Evolutionary conservation across 2,113 vertebrate genomes (phyloP), one percentile per base, ranked within the genome.

Genomic region (Forbesichthys agassizii): DNA sequence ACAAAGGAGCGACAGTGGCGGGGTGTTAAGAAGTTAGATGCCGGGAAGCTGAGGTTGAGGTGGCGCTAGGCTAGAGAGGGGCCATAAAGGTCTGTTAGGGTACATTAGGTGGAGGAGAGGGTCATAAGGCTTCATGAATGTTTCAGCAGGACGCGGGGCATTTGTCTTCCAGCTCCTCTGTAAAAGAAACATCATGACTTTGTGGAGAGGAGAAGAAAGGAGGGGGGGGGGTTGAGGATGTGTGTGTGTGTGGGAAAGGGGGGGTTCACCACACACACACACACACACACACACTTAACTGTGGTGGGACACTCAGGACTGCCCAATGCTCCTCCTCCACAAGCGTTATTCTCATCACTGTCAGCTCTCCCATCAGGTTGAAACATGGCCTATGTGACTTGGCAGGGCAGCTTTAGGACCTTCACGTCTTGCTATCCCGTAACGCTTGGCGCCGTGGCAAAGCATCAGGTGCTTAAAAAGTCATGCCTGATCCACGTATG

Each of bases 31-130:
- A 80, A 86, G 83, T 86, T 90, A 74, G 87, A 85, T 88, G 89
- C 86, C 83, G 46, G 90, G 86, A 88, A 88, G 75, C 71, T 81
- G 80, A 82, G 16, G 82, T 82, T 80, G 83, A 92, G 90, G 89
- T 90, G 88, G 61, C 48, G 83, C 90, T 88, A 91, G 83, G 88
- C 88, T 90, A 90, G 78, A 88, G 76, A 80, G 84, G 68, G 78
- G 81, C 87, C 76, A 83, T 83, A 88, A 92, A 89, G 88, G 74
- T 66, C 68, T 89, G 86, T 88, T 92, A 92, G 84, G 90, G 83
- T 91, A 90, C 90, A 92, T 90, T 92, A 90, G 68, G 69, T 84
- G 80, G 75, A 86, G 79, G 80, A 89, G 90, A 92, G 77, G 90
- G 80, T 84, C 88, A 80, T 83, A 88, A 90, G 74, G 79, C 73